phyloP scores from a whole-genome alignment of 2,797 vertebrate species.

The Psittacula derbiana region DNA sequence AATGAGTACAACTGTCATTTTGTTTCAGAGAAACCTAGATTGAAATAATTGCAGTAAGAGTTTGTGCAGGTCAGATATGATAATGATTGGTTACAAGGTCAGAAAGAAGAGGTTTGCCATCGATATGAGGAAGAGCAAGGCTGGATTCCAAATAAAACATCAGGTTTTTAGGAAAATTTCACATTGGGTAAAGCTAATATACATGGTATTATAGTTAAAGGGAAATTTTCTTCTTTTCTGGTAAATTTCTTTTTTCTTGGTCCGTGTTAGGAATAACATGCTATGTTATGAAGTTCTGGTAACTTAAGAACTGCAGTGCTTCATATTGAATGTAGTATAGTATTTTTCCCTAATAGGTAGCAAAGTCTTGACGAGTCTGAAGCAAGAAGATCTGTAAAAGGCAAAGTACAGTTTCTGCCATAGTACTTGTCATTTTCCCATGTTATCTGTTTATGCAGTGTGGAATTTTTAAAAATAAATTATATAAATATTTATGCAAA shows the following conservation, averaged over 20 bases:
- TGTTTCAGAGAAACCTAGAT: not conserved
- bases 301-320: not conserved
- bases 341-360: not conserved
- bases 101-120: not conserved
- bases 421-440: not conserved
- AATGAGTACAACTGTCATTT: not conserved
- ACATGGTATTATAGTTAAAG: not conserved
- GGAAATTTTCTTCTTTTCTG: not conserved
- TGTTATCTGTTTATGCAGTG: constrained; percentile 23
- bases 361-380: not conserved
- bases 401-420: not conserved
- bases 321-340: not conserved
- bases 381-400: not conserved
- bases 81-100: not conserved
- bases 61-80: not conserved
- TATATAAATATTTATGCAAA: constrained; percentile 68
- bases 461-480: not conserved
- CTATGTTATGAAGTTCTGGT: not conserved
- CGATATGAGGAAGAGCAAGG: not conserved
- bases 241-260: not conserved
- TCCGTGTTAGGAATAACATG: not conserved
- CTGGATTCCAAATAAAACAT: not conserved
- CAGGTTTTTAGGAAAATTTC: not conserved
- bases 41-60: not conserved
- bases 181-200: not conserved